Conservation (phyloP, 2,888 invertebrate species). For the Parnassius smintheus region DNA sequence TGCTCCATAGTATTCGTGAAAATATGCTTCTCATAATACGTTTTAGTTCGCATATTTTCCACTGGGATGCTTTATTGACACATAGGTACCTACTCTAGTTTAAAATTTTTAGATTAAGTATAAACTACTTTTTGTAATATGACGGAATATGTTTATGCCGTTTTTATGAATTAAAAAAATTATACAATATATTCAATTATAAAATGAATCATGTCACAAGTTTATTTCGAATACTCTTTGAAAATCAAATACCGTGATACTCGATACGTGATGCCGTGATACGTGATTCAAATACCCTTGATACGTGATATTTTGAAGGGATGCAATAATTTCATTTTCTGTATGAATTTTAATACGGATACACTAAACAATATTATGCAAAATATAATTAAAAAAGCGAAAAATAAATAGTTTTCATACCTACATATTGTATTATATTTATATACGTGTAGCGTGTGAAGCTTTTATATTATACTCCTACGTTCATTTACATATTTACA, state of each 20-base stretch:
- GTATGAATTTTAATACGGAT: constrained; percentile 6
- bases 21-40: too few species aligned
- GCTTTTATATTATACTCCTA: constrained; percentile 1
- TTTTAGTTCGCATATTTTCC: too few species aligned
- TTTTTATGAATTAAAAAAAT: too few species aligned
- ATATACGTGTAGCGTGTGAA: constrained; percentile 6
- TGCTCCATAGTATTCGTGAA: too few species aligned
- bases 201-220: neutral
- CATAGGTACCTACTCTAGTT: too few species aligned
- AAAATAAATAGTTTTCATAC: neutral
- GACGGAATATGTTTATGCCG: too few species aligned
- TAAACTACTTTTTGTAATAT: too few species aligned
- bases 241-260: constrained; percentile 1
- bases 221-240: constrained; percentile 9
- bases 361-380: constrained; percentile 7
- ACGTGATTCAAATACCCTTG: too few species aligned
- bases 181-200: too few species aligned
- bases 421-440: neutral
- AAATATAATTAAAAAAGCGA: neutral
- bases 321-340: neutral
- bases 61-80: too few species aligned
- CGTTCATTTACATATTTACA: constrained; percentile 25
- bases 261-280: too few species aligned
- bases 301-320: neutral
- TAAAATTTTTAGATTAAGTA: too few species aligned